Evolutionary conservation across 2,113 vertebrate genomes (phyloP).

Genomic region (Calyptommatus sinebrachiatus): DNA sequence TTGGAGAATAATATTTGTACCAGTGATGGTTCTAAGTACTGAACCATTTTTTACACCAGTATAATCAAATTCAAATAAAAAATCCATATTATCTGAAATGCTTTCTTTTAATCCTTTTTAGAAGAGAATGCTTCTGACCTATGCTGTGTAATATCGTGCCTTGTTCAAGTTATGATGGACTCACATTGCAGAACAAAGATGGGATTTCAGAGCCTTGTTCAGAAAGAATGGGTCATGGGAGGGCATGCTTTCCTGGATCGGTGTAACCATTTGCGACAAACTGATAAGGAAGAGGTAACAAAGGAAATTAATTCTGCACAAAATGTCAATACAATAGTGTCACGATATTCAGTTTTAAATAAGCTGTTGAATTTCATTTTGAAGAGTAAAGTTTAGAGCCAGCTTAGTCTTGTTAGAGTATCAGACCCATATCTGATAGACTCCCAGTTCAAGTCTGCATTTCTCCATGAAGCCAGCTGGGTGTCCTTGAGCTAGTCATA

Average conservation of each 20-base stretch:
- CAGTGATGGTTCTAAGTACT: background rate
- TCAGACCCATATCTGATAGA: no score
- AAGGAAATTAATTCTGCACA: background rate
- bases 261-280: slow-evolving; percentile 83
- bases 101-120: slow-evolving; percentile 46
- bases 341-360: no score
- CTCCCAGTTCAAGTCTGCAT: no score
- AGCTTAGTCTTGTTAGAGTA: no score
- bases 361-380: no score
- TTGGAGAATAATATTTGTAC: background rate
- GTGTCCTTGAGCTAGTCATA: no score
- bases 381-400: no score
- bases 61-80: background rate
- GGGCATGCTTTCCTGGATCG: slow-evolving; percentile 84
- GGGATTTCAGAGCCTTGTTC: slow-evolving; percentile 86
- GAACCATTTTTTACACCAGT: background rate
- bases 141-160: slow-evolving; percentile 82
- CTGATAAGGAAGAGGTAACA: slow-evolving; percentile 80
- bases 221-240: slow-evolving; percentile 86
- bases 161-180: slow-evolving; percentile 90
- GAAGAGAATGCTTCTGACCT: slow-evolving; percentile 85
- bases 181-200: slow-evolving; percentile 78
- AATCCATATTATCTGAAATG: background rate
- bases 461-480: no score
- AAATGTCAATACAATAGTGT: no score